Evolutionary conservation across 2,113 vertebrate species (phyloP).

Genomic region (Trochalopteron elliotii): DNA sequence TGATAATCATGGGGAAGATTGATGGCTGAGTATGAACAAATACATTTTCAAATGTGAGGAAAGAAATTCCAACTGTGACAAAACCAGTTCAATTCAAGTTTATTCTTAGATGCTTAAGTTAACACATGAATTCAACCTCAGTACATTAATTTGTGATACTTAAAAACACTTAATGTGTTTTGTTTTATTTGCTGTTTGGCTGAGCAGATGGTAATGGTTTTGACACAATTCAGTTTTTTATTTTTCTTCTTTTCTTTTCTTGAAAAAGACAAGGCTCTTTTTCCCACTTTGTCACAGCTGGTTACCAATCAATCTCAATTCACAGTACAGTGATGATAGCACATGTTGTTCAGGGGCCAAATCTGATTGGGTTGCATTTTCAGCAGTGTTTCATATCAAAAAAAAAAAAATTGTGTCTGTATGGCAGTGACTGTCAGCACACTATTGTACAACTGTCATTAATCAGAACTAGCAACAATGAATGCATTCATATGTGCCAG

Average conservation of each 20-base stretch:
- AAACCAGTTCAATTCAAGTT: neutral
- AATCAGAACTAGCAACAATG: conserved; percentile 79
- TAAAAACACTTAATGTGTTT: conserved; percentile 59
- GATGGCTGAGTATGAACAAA: neutral
- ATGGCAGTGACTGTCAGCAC: conserved; percentile 70
- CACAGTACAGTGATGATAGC: conserved; percentile 77
- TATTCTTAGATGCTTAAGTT: neutral
- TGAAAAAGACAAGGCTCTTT: conserved; percentile 60
- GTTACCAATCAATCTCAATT: conserved; percentile 82
- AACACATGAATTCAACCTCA: neutral
- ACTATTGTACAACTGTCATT: conserved; percentile 76
- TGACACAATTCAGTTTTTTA: conserved; percentile 65
- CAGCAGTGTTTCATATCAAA: conserved; percentile 74
- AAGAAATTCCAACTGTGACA: neutral
- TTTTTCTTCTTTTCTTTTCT: conserved; percentile 43
- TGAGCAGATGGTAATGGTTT: conserved; percentile 74
- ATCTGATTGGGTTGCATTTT: conserved; percentile 80
- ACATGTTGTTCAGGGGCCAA: conserved; percentile 77
- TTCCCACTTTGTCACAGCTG: conserved; percentile 78
- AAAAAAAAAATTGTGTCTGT: conserved; percentile 56
- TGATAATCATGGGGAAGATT: neutral
- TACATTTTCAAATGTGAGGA: neutral
- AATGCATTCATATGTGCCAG: conserved; percentile 66
- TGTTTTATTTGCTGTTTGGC: conserved; percentile 66
- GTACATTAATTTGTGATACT: conserved; percentile 41